These are phyloP conservation scores for Calidris pygmaea DNA, from an alignment of 2,113 vertebrate genomes.

Conservation along the genomic window DNA sequence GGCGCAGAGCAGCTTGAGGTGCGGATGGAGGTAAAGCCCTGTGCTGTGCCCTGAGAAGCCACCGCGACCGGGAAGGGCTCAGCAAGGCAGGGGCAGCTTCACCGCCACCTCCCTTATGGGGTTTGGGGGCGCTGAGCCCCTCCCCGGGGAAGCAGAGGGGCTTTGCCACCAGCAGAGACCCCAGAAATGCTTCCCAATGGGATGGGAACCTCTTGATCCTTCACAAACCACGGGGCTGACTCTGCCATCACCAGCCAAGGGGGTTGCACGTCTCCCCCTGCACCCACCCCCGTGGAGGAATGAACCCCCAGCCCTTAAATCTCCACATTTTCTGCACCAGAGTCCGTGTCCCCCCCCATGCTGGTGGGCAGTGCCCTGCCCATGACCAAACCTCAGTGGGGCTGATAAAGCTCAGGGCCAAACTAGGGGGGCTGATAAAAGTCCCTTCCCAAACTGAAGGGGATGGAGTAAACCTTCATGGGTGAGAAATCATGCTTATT, in stretches of 20 bases:
- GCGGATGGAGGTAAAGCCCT: neutral
- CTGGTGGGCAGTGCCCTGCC: neutral
- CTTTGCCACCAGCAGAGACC: neutral
- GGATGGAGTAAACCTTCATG: neutral
- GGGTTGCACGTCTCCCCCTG: neutral
- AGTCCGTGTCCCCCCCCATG: neutral
- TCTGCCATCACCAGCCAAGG: neutral
- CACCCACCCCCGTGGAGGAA: fast-evolving
- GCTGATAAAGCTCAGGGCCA: no score
- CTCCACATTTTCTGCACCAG: neutral
- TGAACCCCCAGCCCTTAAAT: neutral
- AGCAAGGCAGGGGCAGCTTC: fast-evolving
- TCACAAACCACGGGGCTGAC: fast-evolving
- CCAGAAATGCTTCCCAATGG: neutral
- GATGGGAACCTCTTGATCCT: neutral
- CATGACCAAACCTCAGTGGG: fast-evolving
- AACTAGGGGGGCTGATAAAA: neutral
- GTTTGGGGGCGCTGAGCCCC: neutral
- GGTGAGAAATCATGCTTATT: neutral
- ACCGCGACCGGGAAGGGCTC: fast-evolving
- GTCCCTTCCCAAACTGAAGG: neutral
- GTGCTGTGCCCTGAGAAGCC: neutral
- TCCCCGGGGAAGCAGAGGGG: fast-evolving
- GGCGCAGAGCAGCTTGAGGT: neutral
- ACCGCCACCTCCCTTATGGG: fast-evolving